These are phyloP conservation scores for Cossypha heuglini DNA, from an alignment of 2,797 vertebrate species.

Conservation along the genomic window DNA sequence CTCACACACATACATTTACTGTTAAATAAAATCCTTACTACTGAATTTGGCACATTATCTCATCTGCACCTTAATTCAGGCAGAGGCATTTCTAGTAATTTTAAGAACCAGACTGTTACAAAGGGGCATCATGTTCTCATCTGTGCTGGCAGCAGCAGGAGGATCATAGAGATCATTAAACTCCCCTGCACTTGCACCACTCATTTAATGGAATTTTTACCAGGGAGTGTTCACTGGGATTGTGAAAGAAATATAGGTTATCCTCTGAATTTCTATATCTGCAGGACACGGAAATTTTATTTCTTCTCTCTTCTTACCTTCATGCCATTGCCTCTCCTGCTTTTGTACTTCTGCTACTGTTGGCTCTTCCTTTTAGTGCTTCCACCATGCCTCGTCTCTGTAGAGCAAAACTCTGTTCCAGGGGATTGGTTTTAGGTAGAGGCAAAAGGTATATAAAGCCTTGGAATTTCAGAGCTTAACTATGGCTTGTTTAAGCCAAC, in stretches of 20 bases:
- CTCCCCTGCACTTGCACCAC: not conserved
- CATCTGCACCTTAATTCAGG: not conserved
- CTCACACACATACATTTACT: not conserved
- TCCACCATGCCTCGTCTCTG: not conserved
- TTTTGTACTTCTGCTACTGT: not conserved
- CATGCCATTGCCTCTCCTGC: not conserved
- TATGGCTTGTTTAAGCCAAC: not conserved
- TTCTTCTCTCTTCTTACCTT: not conserved
- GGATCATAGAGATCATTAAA: not conserved
- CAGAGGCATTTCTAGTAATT: not conserved
- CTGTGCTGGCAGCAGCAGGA: not conserved
- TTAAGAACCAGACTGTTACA: accelerated
- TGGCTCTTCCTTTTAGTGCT: not conserved
- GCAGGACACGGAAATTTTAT: not conserved
- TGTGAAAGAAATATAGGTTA: not conserved
- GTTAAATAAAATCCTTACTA: not conserved
- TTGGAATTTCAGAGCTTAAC: not conserved
- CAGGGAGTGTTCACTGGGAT: not conserved
- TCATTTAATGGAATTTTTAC: not conserved
- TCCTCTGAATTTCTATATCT: not conserved
- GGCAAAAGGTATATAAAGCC: not conserved
- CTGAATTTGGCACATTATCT: not conserved
- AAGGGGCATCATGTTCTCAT: not conserved
- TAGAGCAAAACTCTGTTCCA: not conserved
- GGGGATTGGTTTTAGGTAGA: not conserved